Base-by-base conservation (phyloP, 2,888 invertebrate genomes). In the Psococerastis gibbosa region DNA sequence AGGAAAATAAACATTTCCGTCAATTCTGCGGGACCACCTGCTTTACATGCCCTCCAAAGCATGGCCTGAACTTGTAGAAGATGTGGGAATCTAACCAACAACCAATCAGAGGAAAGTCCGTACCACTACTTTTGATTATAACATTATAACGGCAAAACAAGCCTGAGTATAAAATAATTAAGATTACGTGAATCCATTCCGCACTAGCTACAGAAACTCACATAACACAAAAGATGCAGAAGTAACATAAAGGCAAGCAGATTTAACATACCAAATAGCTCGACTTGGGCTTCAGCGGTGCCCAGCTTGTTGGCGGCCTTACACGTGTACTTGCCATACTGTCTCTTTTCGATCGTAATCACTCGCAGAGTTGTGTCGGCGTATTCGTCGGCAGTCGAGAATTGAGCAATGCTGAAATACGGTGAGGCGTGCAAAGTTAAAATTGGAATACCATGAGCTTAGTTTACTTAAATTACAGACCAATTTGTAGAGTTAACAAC, bases 261-360 rank as follows among this genome's bases (percentile, higher is more conserved):
- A 58, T 55, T 60, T 54, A 3, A 62, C 75, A 70, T 59, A 83
- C 83, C 89, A 50, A 84, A 83, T 11, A 91, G 64, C 55, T 87
- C 79, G 0, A 91, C 83, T 41, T 67, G 67, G 0, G 78, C 78
- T 56, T 84, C 78, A n/a, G 75, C 76, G 3, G 73, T 67, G 2
- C 91, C 91, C 17, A 91, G 67, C 52, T 88, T 89, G 59, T 91
- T 91, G 48, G 78, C 77, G 1, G 91, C 91, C 56, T 78, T 82
- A 66, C 91, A 91, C 0, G 75, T 70, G 63, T 88, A 91, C 49
- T 71, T 64, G 0, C 89, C 89, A 55, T 80, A 91, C 56, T 91
- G 89, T 9, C 80, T 68, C 57, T 89, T 89, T 63, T 91, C 91
- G 43, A 89, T 83, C 0, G 88, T 89, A 45, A 88, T 84, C 2